Base-by-base conservation (phyloP, 2,113 vertebrate species). In the Rhinoderma darwinii region DNA sequence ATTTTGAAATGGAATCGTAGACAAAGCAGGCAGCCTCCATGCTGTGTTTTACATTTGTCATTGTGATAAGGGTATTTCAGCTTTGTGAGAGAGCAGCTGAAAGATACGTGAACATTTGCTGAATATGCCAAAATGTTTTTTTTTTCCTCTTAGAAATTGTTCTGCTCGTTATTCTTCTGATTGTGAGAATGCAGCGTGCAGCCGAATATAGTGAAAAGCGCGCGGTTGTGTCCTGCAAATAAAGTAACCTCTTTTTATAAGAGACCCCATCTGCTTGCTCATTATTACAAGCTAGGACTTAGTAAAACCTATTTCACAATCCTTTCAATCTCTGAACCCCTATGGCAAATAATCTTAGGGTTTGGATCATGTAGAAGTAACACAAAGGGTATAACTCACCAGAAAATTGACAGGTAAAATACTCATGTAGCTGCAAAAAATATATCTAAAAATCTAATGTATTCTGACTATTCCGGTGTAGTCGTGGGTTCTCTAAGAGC, bases 31-130 rank as follows among this genome's bases (percentile, higher is more conserved):
- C 77, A 70, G 85, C 44, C 70, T 72, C 25, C 85, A 81, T 81
- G 85, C 85, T 86, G 85, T 27, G 85, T 86, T 86, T 80, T 86
- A 86, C 85, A 86, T 86, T 86, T 86, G 63, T 73, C 77, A 86
- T 81, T 86, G 77, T 86, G 85, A 81, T 86, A 86, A 86, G 77
- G 77, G 78, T 81, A 73, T 86, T 86, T 86, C 75, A 37, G 74
- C 56, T 86, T 61, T 43, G 68, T 41, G 68, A 70, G 51, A 68
- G 51, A 84, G 76, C 73, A 27, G 56, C 83, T 77, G 83, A 78
- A 78, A 78, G 84, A 79, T 86, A 86, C 68, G n/a, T 54, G 66
- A n/a, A 41, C 85, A 86, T 86, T 86, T 81, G 85, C 77, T 73
- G 85, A 11, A 41, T 56, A 54, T 73, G 63, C 79, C 75, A 14